phyloP scores from a whole-genome alignment of 2,888 invertebrate genomes.

The Malacosoma neustria region DNA sequence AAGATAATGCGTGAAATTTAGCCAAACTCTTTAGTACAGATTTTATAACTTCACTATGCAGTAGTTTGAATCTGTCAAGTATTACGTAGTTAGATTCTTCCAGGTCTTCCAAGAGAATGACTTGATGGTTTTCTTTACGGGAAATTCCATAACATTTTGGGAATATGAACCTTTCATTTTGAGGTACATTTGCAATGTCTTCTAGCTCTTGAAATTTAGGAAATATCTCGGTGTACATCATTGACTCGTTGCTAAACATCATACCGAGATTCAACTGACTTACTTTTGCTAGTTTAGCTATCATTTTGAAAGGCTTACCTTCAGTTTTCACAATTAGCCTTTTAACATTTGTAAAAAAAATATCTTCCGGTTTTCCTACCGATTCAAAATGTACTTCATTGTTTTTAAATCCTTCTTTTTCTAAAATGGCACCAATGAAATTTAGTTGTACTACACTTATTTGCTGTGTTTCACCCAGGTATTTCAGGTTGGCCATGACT shows the following conservation, averaged over 20 bases:
- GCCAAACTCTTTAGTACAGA: constrained; percentile 19
- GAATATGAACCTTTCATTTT: constrained; percentile 17
- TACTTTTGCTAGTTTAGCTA: constrained; percentile 28
- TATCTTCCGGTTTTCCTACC: constrained; percentile 15
- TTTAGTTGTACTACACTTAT: constrained; percentile 10
- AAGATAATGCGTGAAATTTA: constrained; percentile 21
- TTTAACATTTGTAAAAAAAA: constrained; percentile 11
- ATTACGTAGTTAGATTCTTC: constrained; percentile 13
- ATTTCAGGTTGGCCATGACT: constrained; percentile 2
- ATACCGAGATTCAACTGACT: too few species aligned
- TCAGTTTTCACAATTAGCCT: constrained; percentile 11
- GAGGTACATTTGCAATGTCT: neutral
- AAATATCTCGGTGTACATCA: constrained; percentile 21
- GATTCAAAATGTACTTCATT: constrained; percentile 8
- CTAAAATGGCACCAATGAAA: constrained; percentile 11
- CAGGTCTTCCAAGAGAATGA: constrained; percentile 27
- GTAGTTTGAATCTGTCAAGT: constrained; percentile 16
- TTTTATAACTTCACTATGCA: constrained; percentile 15
- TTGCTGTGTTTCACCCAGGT: constrained; percentile 10
- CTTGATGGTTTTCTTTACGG: constrained; percentile 18
- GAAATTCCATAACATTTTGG: constrained; percentile 24
- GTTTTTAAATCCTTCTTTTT: constrained; percentile 9
- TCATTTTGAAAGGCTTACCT: constrained; percentile 16
- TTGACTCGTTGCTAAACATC: constrained; percentile 20
- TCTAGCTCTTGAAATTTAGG: constrained; percentile 9